phyloP scores from a whole-genome alignment of 2,888 invertebrate genomes.

The Herminia tarsipennalis region DNA sequence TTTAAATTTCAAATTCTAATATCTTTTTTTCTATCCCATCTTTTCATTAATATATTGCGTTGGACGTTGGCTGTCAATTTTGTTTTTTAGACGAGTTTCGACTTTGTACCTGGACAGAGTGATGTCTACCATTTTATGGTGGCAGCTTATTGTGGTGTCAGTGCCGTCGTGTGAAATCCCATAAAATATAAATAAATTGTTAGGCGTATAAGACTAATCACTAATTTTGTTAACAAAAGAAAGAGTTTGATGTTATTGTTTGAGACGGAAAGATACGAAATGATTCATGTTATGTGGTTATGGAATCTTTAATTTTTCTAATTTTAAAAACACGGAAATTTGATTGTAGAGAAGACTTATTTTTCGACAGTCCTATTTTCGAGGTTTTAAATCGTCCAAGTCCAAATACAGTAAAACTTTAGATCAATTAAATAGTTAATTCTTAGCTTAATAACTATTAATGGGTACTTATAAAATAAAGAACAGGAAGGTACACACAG shows the following conservation, averaged over 20 bases:
- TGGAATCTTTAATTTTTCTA: no score
- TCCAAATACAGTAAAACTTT: no score
- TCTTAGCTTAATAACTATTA: no score
- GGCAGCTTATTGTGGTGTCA: constrained; percentile 57
- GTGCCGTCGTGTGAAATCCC: constrained; percentile 54
- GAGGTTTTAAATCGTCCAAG: no score
- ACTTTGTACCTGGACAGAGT: constrained; percentile 60
- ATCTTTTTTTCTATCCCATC: constrained; percentile 73
- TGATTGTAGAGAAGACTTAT: no score
- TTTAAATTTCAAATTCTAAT: constrained; percentile 77
- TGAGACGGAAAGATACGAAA: neutral
- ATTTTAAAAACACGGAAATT: no score
- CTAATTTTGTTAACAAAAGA: constrained; percentile 30
- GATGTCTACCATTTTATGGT: constrained; percentile 65
- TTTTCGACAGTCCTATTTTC: no score
- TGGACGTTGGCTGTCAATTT: constrained; percentile 74
- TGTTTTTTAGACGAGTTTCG: constrained; percentile 58
- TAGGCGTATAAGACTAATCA: constrained; percentile 37
- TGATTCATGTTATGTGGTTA: no score
- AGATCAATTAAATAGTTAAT: no score
- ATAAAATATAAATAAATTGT: constrained; percentile 53
- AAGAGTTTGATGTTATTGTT: constrained; percentile 10
- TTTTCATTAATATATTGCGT: constrained; percentile 84
- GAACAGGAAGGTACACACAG: no score
- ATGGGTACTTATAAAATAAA: no score